These are phyloP conservation scores for Lypha dubia DNA, from an alignment of 2,888 invertebrate species.

Conservation along the genomic window DNA sequence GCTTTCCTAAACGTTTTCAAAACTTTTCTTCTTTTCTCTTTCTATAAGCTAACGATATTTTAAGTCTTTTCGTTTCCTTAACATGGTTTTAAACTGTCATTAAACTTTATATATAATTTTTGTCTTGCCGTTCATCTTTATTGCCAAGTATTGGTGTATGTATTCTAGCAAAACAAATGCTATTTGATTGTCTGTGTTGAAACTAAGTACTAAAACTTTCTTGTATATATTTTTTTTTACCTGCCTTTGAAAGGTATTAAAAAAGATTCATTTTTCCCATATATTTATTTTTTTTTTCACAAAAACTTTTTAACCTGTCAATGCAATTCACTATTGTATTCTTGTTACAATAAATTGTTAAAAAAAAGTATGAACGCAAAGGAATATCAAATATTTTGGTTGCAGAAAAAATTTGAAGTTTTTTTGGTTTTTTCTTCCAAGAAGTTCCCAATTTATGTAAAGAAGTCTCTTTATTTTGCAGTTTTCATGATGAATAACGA, in stretches of 20 bases:
- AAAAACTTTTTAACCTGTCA: constrained; percentile 64
- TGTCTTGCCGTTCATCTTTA: constrained; percentile 4
- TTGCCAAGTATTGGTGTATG: constrained; percentile 69
- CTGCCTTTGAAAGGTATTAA: constrained; percentile 44
- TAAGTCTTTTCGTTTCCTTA: too few species aligned
- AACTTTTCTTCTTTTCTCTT: too few species aligned
- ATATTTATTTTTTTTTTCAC: not conserved
- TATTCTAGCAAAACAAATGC: constrained; percentile 47
- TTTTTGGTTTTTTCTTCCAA: not conserved
- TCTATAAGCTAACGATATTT: too few species aligned
- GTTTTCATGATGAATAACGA: not conserved
- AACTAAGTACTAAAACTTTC: constrained; percentile 37
- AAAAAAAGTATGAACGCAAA: constrained; percentile 20
- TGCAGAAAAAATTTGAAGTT: constrained; percentile 7
- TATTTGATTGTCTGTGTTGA: constrained; percentile 13
- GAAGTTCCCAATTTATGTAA: constrained; percentile 34
- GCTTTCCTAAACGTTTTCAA: too few species aligned
- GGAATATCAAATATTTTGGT: constrained; percentile 16
- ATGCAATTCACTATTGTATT: constrained; percentile 70
- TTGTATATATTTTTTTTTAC: constrained; percentile 1
- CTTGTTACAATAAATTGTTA: constrained; percentile 66
- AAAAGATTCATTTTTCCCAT: constrained; percentile 5
- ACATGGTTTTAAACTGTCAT: constrained; percentile 80
- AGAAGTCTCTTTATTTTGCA: constrained; percentile 21
- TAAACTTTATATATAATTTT: constrained; percentile 77